Evolutionary conservation across 2,797 vertebrate genomes (phyloP), one percentile per base, ranked within the genome.

Genomic region (Neosilurus hyrtlii): DNA sequence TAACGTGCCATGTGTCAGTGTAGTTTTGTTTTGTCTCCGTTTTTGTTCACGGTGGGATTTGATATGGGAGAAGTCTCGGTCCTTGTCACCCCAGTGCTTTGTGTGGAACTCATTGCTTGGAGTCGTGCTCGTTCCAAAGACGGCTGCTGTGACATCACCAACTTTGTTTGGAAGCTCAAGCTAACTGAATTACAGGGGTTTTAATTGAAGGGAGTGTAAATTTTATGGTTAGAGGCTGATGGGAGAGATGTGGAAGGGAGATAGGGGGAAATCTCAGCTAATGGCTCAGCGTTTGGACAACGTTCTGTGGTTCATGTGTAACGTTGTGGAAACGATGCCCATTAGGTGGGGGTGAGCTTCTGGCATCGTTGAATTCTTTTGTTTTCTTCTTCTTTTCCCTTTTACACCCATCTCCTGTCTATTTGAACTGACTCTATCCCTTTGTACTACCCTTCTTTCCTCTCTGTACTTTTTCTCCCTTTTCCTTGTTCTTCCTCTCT

Each of bases 41-140:
- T 80, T 75, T 14, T 54, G 71, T 79, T 62, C 59, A 24, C 14
- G 49, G 52, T 81, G 79, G 84, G 73, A 54, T 79, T 79, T 35
- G 63, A 79, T 74, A 75, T 88, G 88, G 84, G 72, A 87, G 86
- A 90, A 85, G 86, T 82, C 86, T 88, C 89, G 88, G 89, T 92
- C 63, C 56, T 68, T 30, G 24, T 76, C 89, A 92, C 92, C 92
- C 65, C 90, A 92, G 91, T 93, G 92, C 91, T 93, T 93, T 93
- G 89, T 93, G 89, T 93, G 90, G 89, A 93, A 89, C 81, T 87
- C 92, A 94, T 93, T 93, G 93, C 93, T 93, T 93, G 92, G 92
- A 93, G 92, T 92, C 92, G 91, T 92, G 78, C 75, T 68, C 90
- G 91, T 92, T 93, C 92, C 91, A 92, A 93, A 94, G 91, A 93